A percentile compares a stretch with the other conserved stretches of the same genome.
Conservation (phyloP, 2,113 vertebrate species). For the Telmatochromis brichardi region DNA sequence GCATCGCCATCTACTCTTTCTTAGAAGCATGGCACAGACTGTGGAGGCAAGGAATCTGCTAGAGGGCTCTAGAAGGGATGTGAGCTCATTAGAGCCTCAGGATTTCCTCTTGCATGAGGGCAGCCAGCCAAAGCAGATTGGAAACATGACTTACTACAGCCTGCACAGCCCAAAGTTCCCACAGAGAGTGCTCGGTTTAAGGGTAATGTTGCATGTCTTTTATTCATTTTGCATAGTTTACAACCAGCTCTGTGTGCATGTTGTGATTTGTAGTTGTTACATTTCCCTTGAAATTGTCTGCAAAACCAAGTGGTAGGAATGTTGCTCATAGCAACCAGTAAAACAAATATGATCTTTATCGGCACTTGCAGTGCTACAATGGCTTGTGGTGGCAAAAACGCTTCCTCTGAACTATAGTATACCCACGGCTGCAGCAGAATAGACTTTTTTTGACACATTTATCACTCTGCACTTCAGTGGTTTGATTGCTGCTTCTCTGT, state of each 20-base stretch:
- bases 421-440: background rate
- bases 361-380: background rate
- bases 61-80: background rate
- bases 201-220: constrained; percentile 59
- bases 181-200: constrained; percentile 59
- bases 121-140: constrained; percentile 36
- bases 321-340: background rate
- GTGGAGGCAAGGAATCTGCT: constrained; percentile 39
- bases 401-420: constrained; percentile 51
- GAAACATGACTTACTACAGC: constrained; percentile 61
- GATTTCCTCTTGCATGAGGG: constrained; percentile 55
- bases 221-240: background rate
- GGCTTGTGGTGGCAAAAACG: background rate
- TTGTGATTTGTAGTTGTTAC: background rate
- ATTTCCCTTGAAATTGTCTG: background rate
- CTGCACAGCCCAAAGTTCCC: constrained; percentile 43
- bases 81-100: constrained; percentile 12
- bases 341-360: constrained; percentile 22
- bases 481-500: background rate
- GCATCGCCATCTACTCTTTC: constrained; percentile 52
- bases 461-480: background rate
- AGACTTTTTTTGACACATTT: background rate
- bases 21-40: constrained; percentile 29
- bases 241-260: background rate
- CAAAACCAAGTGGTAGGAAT: background rate